phyloP scores from a whole-genome alignment of 2,113 vertebrate genomes.

The Hippocampus guttulatus region DNA sequence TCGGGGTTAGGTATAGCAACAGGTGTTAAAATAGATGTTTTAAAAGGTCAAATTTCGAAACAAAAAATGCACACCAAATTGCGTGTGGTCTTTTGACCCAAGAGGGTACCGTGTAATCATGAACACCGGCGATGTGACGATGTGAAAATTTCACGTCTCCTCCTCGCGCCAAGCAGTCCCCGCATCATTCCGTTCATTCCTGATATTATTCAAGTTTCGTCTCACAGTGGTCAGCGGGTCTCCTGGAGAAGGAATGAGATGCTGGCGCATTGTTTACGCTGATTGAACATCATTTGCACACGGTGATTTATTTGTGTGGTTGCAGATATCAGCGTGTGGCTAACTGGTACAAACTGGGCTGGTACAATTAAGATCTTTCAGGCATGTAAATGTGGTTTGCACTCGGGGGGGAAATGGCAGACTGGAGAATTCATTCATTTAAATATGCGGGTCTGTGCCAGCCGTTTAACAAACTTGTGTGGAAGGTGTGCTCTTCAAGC shows the following conservation, averaged over 20 bases:
- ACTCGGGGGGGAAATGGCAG: background rate
- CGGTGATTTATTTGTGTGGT: conserved; percentile 20
- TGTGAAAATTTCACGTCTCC: background rate
- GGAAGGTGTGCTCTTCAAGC: too few species aligned
- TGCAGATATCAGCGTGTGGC: conserved; percentile 26
- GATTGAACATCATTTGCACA: conserved; percentile 25
- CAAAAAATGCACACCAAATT: background rate
- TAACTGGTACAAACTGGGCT: conserved; percentile 10
- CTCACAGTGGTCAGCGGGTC: conserved; percentile 11
- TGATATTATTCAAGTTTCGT: conserved; percentile 20
- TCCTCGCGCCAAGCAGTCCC: background rate
- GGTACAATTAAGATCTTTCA: conserved; percentile 16
- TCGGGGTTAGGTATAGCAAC: too few species aligned
- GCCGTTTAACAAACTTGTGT: too few species aligned
- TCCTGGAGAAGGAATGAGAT: conserved; percentile 13
- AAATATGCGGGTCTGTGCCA: conserved; percentile 18
- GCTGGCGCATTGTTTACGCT: conserved; percentile 17
- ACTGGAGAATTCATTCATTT: background rate
- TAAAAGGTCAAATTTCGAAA: too few species aligned
- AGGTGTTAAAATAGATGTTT: too few species aligned
- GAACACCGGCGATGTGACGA: background rate
- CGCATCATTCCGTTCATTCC: background rate
- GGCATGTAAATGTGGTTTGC: conserved; percentile 20
- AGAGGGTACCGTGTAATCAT: background rate
- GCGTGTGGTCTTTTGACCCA: background rate